Evolutionary conservation across 2,113 vertebrate species (phyloP), one percentile per base, ranked within the genome.

Genomic region (Rutilus rutilus): DNA sequence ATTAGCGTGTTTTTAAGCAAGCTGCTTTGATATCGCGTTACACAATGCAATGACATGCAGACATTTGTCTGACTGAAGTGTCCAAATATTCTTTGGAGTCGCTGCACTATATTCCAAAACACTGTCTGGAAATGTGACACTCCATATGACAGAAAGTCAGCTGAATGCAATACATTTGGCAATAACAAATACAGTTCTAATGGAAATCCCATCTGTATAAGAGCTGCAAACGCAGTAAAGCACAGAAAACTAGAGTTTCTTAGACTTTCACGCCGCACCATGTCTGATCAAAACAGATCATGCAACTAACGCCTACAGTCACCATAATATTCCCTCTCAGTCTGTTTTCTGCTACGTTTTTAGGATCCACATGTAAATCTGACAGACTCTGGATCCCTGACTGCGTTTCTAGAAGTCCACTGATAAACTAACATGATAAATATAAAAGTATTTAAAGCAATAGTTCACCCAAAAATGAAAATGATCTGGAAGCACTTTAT

Each of bases 121-220:
- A 33, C 17, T 54, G 75, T 33, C 75, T 77, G 75, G 50, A 77
- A 77, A 77, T 54, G 25, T 77, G 50, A 77, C 75, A 23, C 75
- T 77, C 75, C 25, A 30, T 30, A 77, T 33, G 75, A 77, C 47
- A 77, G 45, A 52, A 27, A 21, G 17, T 33, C 50, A 10, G 50
- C 47, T 54, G 30, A 77, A 77, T 33, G 47, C 27, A 52, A 54
- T 30, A 33, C 17, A 52, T 54, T 33, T 77, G 50, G 75, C 47
- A 77, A 77, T 54, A 77, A 77, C n/a, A 10, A 54, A 77, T 2
- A 30, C 4, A 21, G 27, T 21, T 23, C 17, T 33, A 33, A 77
- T 54, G 47, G 75, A 54, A 54, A 77, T 30, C 45, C 17, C 75
- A 77, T 77, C 75, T 77, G 75, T 33, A 21, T n/a, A 47, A n/a